Base-by-base conservation (phyloP, 2,113 vertebrate genomes). In the Microtus richardsoni region DNA sequence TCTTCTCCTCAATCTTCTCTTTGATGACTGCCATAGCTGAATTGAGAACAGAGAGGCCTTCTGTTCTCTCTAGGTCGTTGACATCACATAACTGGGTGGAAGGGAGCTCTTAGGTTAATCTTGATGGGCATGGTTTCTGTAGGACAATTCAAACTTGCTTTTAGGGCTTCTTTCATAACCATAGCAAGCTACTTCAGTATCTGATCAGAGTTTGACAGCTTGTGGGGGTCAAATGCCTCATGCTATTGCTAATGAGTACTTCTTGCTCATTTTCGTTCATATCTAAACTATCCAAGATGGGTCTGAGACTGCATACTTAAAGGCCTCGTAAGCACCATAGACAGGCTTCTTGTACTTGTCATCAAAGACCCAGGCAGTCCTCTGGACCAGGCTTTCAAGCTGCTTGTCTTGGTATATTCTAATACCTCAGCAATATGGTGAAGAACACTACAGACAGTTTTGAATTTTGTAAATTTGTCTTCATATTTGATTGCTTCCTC, bases 61-160 rank as follows among this genome's bases (percentile, higher is more conserved):
- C 99, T 54, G 99, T 99, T 96, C 99, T 99, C 98, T 99, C 99
- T 98, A 99, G 98, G 99, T 99, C 12, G 99, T 99, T 1, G 99
- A 99, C 99, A 99, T 99, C 97, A 99, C 99, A n/a, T 99, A 99
- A n/a, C 99, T 99, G 95, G 99, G 99, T 70, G 99, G 99, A 58
- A 58, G 58, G 58, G 58, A 44, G 99, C 99, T 94, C 99, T 99
- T 94, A 99, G 99, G 96, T 99, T 99, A 97, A 99, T 99, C 99
- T 99, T 99, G 97, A 99, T 99, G 94, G 99, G 99, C 99, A 99
- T 99, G 87, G 98, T 99, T 92, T 99, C 99, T 0, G 99, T 99
- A 95, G 99, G 99, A 98, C 99, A 99, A 97, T 98, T 98, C 75
- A 99, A 98, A 71, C 99, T 99, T 14, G 99, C 99, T 98, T 99